These are phyloP conservation scores for Bellardia pandia DNA, from an alignment of 2,888 invertebrate species.

Conservation along the genomic window DNA sequence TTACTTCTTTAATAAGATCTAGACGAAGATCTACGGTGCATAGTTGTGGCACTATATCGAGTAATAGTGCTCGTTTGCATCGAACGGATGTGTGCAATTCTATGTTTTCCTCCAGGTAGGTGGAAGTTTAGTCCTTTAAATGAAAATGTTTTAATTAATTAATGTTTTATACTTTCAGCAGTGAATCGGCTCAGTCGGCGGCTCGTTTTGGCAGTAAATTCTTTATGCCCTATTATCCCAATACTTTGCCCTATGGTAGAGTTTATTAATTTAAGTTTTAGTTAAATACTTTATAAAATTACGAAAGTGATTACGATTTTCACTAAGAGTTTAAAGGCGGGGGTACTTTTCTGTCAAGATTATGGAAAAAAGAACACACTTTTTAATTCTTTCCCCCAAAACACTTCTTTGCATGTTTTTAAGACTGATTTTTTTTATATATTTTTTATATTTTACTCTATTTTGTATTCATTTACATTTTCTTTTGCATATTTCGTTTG, in stretches of 20 bases:
- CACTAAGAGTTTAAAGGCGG: background rate
- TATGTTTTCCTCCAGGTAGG: constrained; percentile 82
- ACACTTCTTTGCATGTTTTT: constrained; percentile 59
- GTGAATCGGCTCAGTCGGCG: constrained; percentile 83
- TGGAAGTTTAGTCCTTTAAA: background rate
- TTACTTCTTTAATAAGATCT: constrained; percentile 88
- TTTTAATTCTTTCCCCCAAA: background rate
- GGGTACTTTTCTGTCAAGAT: background rate
- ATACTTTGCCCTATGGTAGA: constrained; percentile 82
- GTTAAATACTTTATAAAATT: background rate
- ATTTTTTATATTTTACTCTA: constrained; percentile 21
- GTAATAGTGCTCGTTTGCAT: constrained; percentile 78
- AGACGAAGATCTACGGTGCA: constrained; percentile 82
- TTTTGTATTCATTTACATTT: constrained; percentile 9
- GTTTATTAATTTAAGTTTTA: constrained; percentile 79
- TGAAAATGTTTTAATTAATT: constrained; percentile 25
- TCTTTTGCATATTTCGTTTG: background rate
- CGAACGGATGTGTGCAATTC: constrained; percentile 81
- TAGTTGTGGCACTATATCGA: constrained; percentile 72
- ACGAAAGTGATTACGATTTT: background rate
- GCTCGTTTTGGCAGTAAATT: constrained; percentile 82
- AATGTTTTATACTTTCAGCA: constrained; percentile 76
- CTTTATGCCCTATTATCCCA: constrained; percentile 83
- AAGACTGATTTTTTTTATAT: constrained; percentile 75
- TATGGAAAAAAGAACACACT: background rate